Conservation (phyloP, 2,113 vertebrate species). For the Polypterus bichir region DNA sequence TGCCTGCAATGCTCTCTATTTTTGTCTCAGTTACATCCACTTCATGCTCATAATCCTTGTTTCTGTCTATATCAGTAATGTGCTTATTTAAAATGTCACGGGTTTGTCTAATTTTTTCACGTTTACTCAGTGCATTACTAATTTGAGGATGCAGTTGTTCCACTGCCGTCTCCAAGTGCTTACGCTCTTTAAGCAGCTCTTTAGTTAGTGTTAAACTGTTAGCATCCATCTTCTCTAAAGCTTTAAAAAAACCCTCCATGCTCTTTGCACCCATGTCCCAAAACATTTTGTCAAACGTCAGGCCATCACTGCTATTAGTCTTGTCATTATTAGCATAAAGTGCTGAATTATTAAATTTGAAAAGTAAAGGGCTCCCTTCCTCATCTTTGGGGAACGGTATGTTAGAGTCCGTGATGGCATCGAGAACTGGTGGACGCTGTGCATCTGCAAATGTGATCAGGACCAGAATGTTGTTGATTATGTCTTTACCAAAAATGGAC, state of each 20-base stretch:
- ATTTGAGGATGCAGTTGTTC: slow-evolving; percentile 1
- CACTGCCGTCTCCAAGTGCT: background rate
- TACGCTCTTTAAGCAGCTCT: too few relatives aligned
- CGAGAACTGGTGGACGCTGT: background rate
- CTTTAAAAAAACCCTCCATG: background rate
- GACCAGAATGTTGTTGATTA: background rate
- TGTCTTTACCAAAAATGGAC: slow-evolving; percentile 3
- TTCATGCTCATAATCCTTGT: background rate
- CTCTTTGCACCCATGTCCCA: background rate
- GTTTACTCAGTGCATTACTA: background rate
- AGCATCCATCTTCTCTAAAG: background rate
- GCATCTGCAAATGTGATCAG: background rate
- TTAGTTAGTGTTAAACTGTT: background rate
- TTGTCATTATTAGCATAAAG: background rate
- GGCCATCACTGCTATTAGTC: background rate
- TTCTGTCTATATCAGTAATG: background rate
- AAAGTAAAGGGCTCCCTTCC: background rate
- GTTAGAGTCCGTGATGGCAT: background rate
- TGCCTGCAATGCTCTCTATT: background rate
- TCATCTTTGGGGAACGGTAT: background rate
- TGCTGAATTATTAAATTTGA: background rate
- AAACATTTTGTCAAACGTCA: background rate
- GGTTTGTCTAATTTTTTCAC: background rate
- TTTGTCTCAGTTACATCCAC: background rate
- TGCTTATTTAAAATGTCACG: background rate